These are phyloP conservation scores for Menura novaehollandiae DNA, from an alignment of 2,113 vertebrate genomes.

Conservation along the genomic window DNA sequence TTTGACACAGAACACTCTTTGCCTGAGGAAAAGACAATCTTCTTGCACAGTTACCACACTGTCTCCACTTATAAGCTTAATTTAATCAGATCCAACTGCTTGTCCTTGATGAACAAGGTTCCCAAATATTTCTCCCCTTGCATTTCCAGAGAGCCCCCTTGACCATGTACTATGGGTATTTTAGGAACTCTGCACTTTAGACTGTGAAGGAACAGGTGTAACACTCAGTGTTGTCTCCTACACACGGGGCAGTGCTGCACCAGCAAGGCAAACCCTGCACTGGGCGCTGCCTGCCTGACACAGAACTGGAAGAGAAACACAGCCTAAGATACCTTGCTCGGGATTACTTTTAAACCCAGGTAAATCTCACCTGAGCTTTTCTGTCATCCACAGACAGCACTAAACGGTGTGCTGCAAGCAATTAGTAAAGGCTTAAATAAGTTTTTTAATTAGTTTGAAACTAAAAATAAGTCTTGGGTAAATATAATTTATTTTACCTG, in stretches of 20 bases:
- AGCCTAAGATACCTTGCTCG: background rate
- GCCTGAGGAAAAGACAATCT: conserved; percentile 26
- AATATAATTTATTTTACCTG: conserved; percentile 20
- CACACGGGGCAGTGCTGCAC: background rate
- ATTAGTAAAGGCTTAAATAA: background rate
- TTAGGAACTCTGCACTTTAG: background rate
- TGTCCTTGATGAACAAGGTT: background rate
- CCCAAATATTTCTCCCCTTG: background rate
- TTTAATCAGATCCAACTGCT: background rate
- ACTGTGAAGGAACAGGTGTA: background rate
- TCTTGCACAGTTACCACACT: background rate
- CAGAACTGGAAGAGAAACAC: background rate
- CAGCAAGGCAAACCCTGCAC: rapidly evolving
- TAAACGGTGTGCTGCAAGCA: background rate
- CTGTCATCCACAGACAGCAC: background rate
- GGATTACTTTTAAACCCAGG: background rate
- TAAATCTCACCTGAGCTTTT: background rate
- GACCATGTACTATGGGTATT: background rate
- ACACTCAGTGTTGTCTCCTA: background rate
- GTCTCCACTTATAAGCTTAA: background rate
- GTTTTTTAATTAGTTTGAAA: conserved; percentile 1
- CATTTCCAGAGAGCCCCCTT: background rate
- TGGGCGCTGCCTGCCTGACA: background rate
- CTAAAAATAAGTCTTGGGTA: conserved; percentile 1
- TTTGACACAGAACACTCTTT: conserved; percentile 4